Conservation (phyloP, 2,113 vertebrate genomes). For the Oncorhynchus gorbuscha region DNA sequence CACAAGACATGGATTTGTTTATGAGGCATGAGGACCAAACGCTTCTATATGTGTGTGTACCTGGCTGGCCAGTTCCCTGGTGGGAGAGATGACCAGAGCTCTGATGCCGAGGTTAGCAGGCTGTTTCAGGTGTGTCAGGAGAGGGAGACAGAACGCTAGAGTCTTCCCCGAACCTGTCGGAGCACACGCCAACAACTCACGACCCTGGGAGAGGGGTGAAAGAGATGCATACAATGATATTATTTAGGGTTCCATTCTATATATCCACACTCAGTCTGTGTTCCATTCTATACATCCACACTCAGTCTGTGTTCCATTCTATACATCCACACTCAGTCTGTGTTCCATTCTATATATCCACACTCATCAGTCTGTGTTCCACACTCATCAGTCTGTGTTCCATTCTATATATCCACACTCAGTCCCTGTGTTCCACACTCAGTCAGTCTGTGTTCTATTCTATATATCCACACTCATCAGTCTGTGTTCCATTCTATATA, state of each 20-base stretch:
- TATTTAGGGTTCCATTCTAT: not conserved
- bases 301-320: too few relatives aligned
- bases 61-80: conserved; percentile 92
- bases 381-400: too few relatives aligned
- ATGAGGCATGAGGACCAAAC: too few relatives aligned
- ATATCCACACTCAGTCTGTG: not conserved
- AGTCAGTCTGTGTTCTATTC: not conserved
- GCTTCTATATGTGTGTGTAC: conserved; percentile 55
- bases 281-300: too few relatives aligned
- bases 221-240: not conserved
- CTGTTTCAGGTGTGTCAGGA: conserved; percentile 85
- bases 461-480: too few relatives aligned
- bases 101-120: conserved; percentile 91
- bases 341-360: too few relatives aligned
- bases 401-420: too few relatives aligned
- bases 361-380: not conserved
- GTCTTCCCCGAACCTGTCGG: conserved; percentile 97
- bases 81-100: conserved; percentile 90
- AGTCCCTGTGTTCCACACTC: not conserved
- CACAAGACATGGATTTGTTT: too few relatives aligned
- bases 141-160: conserved; percentile 89
- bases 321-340: too few relatives aligned
- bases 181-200: conserved; percentile 93
- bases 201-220: conserved; percentile 67
- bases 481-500: too few relatives aligned